Conservation (phyloP, 2,888 invertebrate genomes). For the Oxyteleia sp. region DNA sequence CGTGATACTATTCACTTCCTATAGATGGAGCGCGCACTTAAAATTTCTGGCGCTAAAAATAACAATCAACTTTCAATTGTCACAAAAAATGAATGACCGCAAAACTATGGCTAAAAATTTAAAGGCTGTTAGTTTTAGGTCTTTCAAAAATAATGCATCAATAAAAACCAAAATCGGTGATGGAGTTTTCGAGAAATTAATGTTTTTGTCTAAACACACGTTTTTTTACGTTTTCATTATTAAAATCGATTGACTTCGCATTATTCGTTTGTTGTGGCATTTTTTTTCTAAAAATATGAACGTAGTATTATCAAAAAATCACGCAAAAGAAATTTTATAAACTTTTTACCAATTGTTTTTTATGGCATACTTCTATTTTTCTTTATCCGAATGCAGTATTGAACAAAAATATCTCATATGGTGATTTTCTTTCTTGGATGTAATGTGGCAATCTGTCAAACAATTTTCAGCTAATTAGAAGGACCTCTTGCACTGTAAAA, state of each 20-base stretch:
- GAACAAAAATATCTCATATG: slow-evolving; percentile 2
- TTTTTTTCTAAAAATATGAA: slow-evolving; percentile 1
- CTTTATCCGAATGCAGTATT: slow-evolving; percentile 9
- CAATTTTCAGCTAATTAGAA: slow-evolving; percentile 2
- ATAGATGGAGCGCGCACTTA: slow-evolving; percentile 12
- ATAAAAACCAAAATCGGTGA: slow-evolving; percentile 8
- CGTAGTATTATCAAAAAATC: slow-evolving; percentile 3
- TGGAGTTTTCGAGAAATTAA: slow-evolving; percentile 7
- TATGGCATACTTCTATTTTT: slow-evolving; percentile 3
- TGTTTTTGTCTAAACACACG: not conserved
- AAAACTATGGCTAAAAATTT: slow-evolving; percentile 6
- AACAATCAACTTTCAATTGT: slow-evolving; percentile 1
- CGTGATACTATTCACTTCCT: slow-evolving; percentile 1
- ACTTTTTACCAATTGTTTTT: slow-evolving; percentile 1
- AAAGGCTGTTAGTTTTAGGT: slow-evolving; percentile 2
- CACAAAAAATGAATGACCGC: not conserved
- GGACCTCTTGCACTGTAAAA: slow-evolving; percentile 4
- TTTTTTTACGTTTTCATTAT: slow-evolving; percentile 1
- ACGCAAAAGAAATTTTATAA: not conserved
- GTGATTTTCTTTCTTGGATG: slow-evolving; percentile 7
- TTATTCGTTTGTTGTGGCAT: slow-evolving; percentile 3
- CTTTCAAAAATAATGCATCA: not conserved
- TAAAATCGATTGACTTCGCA: not conserved
- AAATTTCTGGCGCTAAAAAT: not conserved
- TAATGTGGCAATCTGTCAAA: slow-evolving; percentile 6